Percentiles rank a stretch among this genome's conserved stretches.
phyloP scores from a whole-genome alignment of 2,797 vertebrate species.

The Gymnoscopelus braueri region DNA sequence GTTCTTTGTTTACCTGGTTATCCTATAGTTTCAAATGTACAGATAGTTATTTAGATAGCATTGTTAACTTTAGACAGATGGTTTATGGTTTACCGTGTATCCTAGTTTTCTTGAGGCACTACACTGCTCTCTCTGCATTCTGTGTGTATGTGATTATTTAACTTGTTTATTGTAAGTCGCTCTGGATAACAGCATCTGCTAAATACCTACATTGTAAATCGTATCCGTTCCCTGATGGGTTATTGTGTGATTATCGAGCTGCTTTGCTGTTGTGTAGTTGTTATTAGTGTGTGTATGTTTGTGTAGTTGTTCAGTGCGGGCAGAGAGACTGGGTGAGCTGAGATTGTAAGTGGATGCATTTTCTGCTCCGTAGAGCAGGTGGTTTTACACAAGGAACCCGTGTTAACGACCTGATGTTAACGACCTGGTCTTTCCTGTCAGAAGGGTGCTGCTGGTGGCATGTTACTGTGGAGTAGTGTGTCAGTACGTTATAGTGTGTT shows the following conservation, averaged over 20 bases:
- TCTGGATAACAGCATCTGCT: no score
- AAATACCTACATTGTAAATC: no score
- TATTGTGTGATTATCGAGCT: slow-evolving; percentile 24
- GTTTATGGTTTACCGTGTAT: no score
- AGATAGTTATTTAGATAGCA: no score
- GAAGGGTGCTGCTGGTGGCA: slow-evolving; percentile 42
- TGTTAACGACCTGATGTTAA: slow-evolving; percentile 24
- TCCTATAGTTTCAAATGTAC: no score
- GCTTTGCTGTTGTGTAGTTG: not conserved
- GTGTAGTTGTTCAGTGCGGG: not conserved
- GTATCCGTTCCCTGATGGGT: slow-evolving; percentile 11
- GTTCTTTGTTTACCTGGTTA: no score
- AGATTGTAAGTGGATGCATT: slow-evolving; percentile 21
- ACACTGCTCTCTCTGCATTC: no score
- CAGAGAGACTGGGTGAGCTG: not conserved
- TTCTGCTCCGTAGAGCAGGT: slow-evolving; percentile 1
- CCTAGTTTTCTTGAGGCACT: no score
- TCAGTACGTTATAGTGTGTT: not conserved
- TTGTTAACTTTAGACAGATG: no score
- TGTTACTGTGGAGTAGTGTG: slow-evolving; percentile 27
- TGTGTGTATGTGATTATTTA: no score
- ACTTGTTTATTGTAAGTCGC: no score
- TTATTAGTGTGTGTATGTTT: not conserved
- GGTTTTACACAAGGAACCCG: slow-evolving; percentile 28
- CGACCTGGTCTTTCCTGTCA: slow-evolving; percentile 61